A percentile compares a stretch with the other conserved stretches of the same genome.
Conservation (phyloP, 2,888 invertebrate genomes). For the Apodemia mormo region DNA sequence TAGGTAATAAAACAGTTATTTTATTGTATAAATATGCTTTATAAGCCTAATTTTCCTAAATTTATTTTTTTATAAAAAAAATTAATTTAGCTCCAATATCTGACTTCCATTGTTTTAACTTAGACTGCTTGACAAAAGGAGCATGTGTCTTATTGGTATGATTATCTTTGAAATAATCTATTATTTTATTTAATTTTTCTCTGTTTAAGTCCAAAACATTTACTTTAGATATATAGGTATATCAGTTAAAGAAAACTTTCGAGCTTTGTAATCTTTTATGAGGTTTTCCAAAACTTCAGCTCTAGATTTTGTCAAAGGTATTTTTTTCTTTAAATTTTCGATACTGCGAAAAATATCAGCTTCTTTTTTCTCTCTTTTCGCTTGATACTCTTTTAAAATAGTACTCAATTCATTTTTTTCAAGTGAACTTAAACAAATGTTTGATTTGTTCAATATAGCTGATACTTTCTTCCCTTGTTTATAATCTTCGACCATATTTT, state of each 20-base stretch:
- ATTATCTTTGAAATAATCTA: neutral
- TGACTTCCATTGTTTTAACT: slow-evolving; percentile 35
- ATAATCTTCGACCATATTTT: slow-evolving; percentile 10
- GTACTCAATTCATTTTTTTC: neutral
- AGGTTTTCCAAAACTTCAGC: neutral
- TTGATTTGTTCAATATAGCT: slow-evolving; percentile 3
- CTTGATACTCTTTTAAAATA: slow-evolving; percentile 7
- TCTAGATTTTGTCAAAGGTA: slow-evolving; percentile 4
- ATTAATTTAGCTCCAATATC: slow-evolving; percentile 35
- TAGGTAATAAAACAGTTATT: too few species aligned
- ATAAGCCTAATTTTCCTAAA: too few species aligned
- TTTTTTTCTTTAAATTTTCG: neutral
- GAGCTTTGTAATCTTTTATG: neutral
- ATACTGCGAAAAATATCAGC: slow-evolving; percentile 31
- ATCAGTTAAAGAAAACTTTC: neutral
- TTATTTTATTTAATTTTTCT: neutral
- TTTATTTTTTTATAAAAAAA: too few species aligned
- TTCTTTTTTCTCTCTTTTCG: slow-evolving; percentile 31
- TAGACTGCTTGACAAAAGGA: slow-evolving; percentile 37
- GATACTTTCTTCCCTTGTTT: slow-evolving; percentile 9
- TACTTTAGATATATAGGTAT: neutral
- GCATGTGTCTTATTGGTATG: slow-evolving; percentile 19
- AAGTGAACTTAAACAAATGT: neutral
- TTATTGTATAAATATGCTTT: too few species aligned
- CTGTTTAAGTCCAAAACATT: neutral